Evolutionary conservation across 2,888 invertebrate genomes (phyloP), one percentile per base, ranked within the genome.

Genomic region (Anorthoa munda): DNA sequence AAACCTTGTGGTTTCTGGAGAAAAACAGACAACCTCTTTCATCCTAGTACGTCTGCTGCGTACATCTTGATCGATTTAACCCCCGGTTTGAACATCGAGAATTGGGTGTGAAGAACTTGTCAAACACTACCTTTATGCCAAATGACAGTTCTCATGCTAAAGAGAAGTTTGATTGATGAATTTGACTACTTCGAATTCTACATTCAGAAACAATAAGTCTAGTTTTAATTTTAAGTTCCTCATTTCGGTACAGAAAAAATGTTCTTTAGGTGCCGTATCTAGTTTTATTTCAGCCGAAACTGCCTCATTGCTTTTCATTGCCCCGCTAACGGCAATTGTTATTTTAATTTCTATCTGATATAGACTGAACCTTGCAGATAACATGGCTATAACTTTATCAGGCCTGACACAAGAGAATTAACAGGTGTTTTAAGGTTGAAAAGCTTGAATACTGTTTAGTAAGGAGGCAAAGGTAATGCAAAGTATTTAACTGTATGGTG

Each of bases 221-320:
- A 39, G 39, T 39, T 39, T 39, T 39, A 39, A 39, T 9, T 39
- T 9, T 9, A 9, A 39, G 7, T 39, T 39, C 0, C 39, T 0
- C 4, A n/a, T 18, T 69, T 45, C n/a, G 45, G 9, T 15, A 23
- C n/a, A 39, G 4, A 39, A 39, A 0, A 1, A 4, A 3, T 11
- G 15, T n/a, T 17, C 13, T 5, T 13, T 18, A 46, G 48, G 23
- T 21, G 39, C n/a, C 17, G 12, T 46, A 55, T 23, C 53, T 46
- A 70, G 18, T 65, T 64, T 66, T 71, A 71, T 77, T 77, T 80
- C 66, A 58, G 60, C 3, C 63, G 51, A 59, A 77, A 77, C 58
- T 53, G 61, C 48, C 58, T 46, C 83, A 56, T 82, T 82, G n/a
- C n/a, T 69, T 82, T 82, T 76, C 61, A 82, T 72, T 60, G 56